These are phyloP conservation scores for Macrotus californicus DNA, from an alignment of 2,113 vertebrate genomes.

Conservation along the genomic window DNA sequence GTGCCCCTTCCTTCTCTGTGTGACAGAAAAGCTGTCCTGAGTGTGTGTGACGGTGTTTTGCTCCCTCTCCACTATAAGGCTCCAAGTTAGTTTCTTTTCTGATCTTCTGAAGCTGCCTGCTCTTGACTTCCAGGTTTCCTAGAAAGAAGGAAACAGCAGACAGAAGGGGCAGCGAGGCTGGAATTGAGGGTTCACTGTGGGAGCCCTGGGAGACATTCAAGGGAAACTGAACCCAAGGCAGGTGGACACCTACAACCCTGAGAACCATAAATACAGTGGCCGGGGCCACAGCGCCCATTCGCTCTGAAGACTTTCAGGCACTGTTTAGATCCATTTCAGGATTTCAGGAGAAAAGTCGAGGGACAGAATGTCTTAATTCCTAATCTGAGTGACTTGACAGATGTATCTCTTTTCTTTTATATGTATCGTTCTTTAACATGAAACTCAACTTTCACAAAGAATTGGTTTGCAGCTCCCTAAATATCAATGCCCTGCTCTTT, in stretches of 20 bases:
- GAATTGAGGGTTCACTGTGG: background rate
- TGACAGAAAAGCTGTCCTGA: background rate
- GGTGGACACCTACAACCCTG: background rate
- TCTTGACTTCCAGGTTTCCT: background rate
- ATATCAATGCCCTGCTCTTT: background rate
- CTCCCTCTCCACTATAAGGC: background rate
- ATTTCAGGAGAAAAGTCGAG: background rate
- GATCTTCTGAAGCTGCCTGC: background rate
- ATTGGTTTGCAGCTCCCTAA: background rate
- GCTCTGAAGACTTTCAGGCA: background rate
- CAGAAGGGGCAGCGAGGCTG: background rate
- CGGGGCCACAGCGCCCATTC: background rate
- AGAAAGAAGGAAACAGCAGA: background rate
- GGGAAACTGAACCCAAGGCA: background rate
- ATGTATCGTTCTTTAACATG: background rate
- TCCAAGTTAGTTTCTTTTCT: background rate
- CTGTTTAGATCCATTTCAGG: background rate
- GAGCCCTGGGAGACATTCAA: background rate
- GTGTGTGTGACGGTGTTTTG: rapidly evolving
- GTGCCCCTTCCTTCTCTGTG: background rate
- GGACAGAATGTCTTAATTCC: background rate
- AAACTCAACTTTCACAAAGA: background rate
- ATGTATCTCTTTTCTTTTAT: background rate
- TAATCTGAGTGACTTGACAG: background rate
- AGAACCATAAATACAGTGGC: background rate